Percentiles rank a stretch among this genome's conserved stretches.
phyloP scores from a whole-genome alignment of 2,888 invertebrate species.

The Sepiola atlantica region DNA sequence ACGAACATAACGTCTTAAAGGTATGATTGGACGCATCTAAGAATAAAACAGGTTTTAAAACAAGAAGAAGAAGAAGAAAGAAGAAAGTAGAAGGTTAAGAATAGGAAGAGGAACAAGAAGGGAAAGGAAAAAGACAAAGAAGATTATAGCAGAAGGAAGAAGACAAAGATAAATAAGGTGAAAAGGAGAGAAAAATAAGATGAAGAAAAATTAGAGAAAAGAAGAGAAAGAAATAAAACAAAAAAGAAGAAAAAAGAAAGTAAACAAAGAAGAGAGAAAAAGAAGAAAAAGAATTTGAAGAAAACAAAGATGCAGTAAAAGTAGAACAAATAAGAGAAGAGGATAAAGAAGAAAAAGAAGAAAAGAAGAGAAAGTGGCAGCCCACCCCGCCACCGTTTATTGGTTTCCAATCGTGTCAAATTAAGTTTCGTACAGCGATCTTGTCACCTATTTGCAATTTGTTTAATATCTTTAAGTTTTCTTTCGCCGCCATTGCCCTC shows the following conservation, averaged over 20 bases:
- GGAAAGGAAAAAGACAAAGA: neutral
- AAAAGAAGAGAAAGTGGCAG: too few relatives aligned
- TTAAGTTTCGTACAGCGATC: too few relatives aligned
- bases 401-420: too few relatives aligned
- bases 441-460: too few relatives aligned
- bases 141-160: neutral
- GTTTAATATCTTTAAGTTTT: too few relatives aligned
- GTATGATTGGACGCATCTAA: too few relatives aligned
- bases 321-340: neutral
- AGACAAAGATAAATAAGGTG: neutral
- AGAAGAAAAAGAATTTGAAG: neutral
- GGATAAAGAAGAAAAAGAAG: neutral
- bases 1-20: too few relatives aligned
- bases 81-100: neutral
- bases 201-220: neutral
- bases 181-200: neutral
- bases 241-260: neutral
- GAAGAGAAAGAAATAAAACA: neutral
- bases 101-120: neutral
- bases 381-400: too few relatives aligned
- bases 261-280: neutral
- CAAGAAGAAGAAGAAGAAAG: neutral
- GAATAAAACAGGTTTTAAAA: neutral
- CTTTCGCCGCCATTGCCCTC: too few relatives aligned
- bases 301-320: neutral